phyloP scores from a whole-genome alignment of 2,888 invertebrate species.

The Villa cingulata region DNA sequence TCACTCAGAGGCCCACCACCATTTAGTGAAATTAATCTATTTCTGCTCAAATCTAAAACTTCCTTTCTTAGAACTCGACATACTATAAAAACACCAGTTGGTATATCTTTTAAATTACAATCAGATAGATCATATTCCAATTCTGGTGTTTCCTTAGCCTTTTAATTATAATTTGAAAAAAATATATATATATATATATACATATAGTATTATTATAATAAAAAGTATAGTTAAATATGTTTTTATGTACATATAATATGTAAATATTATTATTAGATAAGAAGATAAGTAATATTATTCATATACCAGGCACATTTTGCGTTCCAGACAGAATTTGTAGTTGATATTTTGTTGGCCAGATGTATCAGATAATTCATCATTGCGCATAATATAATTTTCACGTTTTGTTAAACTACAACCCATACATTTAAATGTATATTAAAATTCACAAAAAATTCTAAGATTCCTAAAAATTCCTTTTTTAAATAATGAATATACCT shows the following conservation, averaged over 20 bases:
- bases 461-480: too few species aligned
- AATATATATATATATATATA: background rate
- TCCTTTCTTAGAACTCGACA: conserved; percentile 74
- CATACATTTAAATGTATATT: conserved; percentile 20
- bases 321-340: conserved; percentile 21
- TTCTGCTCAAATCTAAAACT: conserved; percentile 49
- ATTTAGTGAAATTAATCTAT: conserved; percentile 49
- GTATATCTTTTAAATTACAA: conserved; percentile 59
- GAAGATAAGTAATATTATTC: background rate
- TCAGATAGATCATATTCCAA: conserved; percentile 67
- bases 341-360: conserved; percentile 17
- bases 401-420: conserved; percentile 22
- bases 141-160: conserved; percentile 60
- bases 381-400: conserved; percentile 9
- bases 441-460: too few species aligned
- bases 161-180: background rate
- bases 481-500: too few species aligned
- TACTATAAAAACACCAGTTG: conserved; percentile 62
- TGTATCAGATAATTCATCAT: conserved; percentile 2
- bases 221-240: too few species aligned
- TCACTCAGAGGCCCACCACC: conserved; percentile 50
- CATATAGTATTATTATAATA: background rate
- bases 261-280: background rate
- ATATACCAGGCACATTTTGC: conserved; percentile 21
- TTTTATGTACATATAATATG: too few species aligned